Base-by-base conservation (phyloP, 2,888 invertebrate species). In the Onthophagus sagittarius region DNA sequence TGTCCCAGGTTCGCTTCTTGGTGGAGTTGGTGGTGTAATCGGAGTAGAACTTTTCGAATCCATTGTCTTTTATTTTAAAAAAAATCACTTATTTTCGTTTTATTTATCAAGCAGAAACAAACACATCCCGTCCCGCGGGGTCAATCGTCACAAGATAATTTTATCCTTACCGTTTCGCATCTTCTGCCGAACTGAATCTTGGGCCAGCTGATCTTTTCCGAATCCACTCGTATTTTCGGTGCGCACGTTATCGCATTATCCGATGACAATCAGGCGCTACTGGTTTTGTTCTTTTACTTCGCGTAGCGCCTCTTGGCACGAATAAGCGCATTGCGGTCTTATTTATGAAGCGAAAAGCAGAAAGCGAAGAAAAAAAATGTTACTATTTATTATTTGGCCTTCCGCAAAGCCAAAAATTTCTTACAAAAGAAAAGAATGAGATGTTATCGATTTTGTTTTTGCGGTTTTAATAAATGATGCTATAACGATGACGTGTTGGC, bases 11-110 rank as follows among this genome's bases (percentile, higher is more conserved):
- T 75, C 63, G 70, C 71, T 73, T 23, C 73, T 62, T 62, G 76
- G 70, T 5, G 75, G 75, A 6, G 75, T 75, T 14, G 75, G 73
- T 5, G 75, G 75, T 53, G 71, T 73, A 15, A 71, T 75, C 15
- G 75, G 73, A 9, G 72, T 70, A 3, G 74, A 71, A 63, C 31
- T 31, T 13, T 67, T 67, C 32, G 23, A 31, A 67, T 67, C 67
- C 67, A 67, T 67, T 23, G 53, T 70, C 53, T 62, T 70, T 53
- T 53, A 53, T 7, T 53, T 53, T 11, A 53, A 2, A 23, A 7
- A 53, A 53, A 9, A 7, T 9, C 39, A 53, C 39, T 53, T 53
- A 53, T 53, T 53, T 11, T 7, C 39, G 39, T 9, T 7, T 53
- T 7, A 53, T 9, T 23, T 23, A 53, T 2, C 39, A 7, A 53